phyloP scores from a whole-genome alignment of 2,113 vertebrate species.

The Gobio gobio region DNA sequence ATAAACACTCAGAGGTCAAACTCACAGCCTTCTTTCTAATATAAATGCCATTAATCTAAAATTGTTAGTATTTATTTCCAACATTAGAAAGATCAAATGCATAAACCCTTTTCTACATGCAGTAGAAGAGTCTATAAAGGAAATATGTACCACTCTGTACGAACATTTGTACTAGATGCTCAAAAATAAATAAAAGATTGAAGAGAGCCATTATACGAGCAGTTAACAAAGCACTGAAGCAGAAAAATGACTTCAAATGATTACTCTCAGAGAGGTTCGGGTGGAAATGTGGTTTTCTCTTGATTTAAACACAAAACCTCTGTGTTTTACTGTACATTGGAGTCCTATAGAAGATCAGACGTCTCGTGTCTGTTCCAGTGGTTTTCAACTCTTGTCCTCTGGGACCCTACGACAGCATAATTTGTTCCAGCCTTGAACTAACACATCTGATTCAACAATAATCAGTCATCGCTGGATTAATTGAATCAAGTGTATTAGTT shows the following conservation, averaged over 20 bases:
- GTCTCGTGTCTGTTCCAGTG: slow-evolving; percentile 7
- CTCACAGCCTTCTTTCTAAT: slow-evolving; percentile 25
- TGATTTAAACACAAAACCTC: slow-evolving; percentile 31
- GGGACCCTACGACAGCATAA: background rate
- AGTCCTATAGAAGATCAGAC: background rate
- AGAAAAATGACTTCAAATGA: slow-evolving; percentile 26
- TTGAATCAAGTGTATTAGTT: slow-evolving; percentile 39
- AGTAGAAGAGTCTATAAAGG: background rate
- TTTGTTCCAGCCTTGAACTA: slow-evolving; percentile 36
- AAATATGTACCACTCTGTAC: background rate
- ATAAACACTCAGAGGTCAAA: slow-evolving; percentile 25
- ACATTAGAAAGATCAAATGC: background rate
- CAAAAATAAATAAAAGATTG: background rate
- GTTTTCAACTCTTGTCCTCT: slow-evolving; percentile 10
- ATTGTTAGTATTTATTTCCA: slow-evolving; percentile 4
- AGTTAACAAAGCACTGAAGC: slow-evolving; percentile 20
- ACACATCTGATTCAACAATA: slow-evolving; percentile 40
- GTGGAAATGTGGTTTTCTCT: slow-evolving; percentile 14
- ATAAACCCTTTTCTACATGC: background rate
- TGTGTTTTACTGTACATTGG: background rate
- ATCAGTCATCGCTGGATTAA: slow-evolving; percentile 24
- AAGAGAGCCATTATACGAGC: background rate
- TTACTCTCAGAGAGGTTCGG: background rate
- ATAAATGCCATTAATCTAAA: slow-evolving; percentile 47
- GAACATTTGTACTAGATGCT: background rate